Base-by-base conservation (phyloP, 2,113 vertebrate genomes). In the Sialia sialis region DNA sequence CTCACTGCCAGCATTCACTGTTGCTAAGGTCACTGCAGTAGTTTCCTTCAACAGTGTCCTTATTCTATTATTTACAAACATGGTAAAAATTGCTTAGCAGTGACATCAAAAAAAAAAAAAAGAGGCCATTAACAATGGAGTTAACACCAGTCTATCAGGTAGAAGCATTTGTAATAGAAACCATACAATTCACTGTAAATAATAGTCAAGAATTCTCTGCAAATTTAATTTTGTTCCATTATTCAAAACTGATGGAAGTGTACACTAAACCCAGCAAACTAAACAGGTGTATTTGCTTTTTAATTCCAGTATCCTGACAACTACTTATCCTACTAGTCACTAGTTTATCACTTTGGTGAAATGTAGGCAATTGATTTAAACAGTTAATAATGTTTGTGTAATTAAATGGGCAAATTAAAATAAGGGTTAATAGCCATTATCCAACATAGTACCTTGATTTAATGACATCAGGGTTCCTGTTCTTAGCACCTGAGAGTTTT, bases 61-160 rank as follows among this genome's bases (percentile, higher is more conserved):
- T 84, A 93, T 55, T 84, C 60, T 51, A 34, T 89, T 87, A 83
- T 79, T 93, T 91, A 87, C 51, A 73, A 89, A 88, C 11, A 64
- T 2, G 38, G n/a, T 41, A 69, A 38, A 60, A 86, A 92, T 49
- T 68, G 73, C 56, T 75, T 76, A 54, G 44, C 32, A 54, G 29
- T 43, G 27, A 16, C 78, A 68, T 60, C 16, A 46, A 48, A 62
- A 48, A 56, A 23, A n/a, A 55, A 29, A 58, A 73, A 64, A 7
- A 17, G 2, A 6, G 25, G 13, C 55, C 32, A 84, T 89, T 82
- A 84, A n/a, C 77, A 87, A 21, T 21, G 36, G 56, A 93, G 56
- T 44, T 64, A 56, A 56, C 20, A 49, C 21, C 67, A 66, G 51
- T 52, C 44, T 43, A 64, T 32, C 38, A 79, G 29, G 38, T 54